Base-by-base conservation (phyloP, 2,113 vertebrate genomes). In the Aegypius monachus region DNA sequence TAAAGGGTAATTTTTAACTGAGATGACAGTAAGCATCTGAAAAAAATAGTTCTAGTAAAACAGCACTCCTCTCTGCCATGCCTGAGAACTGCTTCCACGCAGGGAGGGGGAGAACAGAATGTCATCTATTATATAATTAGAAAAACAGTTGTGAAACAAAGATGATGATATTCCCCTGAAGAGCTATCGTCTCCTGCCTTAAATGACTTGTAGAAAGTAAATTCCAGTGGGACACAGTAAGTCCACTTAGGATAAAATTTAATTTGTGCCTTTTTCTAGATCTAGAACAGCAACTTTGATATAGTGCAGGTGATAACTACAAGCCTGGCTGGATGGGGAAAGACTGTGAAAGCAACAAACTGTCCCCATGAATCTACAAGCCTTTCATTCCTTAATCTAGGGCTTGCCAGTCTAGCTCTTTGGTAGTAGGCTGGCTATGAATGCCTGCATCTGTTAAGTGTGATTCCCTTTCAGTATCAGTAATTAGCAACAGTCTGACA, bases 21-120 rank as follows among this genome's bases (percentile, higher is more conserved):
- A 74, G 56, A 47, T 93, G 65, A 90, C 94, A 94, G 59, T 61
- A 78, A 92, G 7, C 13, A 34, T 34, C 59, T 58, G 73, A 61
- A 85, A 93, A 71, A 85, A 77, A 52, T 27, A 5, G 63, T n/a
- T 68, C 38, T 68, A 50, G 32, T 58, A 32, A 63, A 78, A 65
- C 7, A 68, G 6, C 9, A 19, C 19, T 67, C 27, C 26, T 71
- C 12, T 48, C 11, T 47, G 14, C 36, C 18, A 4, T 55, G 32
- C 42, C 81, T 48, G 42, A 93, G 42, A 83, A 31, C 11, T 90
- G 20, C 42, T 85, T 92, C 14, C 40, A n/a, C 13, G 5, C 0
- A 2, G 40, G 31, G n/a, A 38, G 16, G 7, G 16, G 12, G 26
- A 45, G 16, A 91, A 70, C 29, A 89, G 59, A 66, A 74, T 67